Evolutionary conservation across 2,888 invertebrate species (phyloP), one percentile per base, ranked within the genome.

Genomic region (Cerceris ruficornis): DNA sequence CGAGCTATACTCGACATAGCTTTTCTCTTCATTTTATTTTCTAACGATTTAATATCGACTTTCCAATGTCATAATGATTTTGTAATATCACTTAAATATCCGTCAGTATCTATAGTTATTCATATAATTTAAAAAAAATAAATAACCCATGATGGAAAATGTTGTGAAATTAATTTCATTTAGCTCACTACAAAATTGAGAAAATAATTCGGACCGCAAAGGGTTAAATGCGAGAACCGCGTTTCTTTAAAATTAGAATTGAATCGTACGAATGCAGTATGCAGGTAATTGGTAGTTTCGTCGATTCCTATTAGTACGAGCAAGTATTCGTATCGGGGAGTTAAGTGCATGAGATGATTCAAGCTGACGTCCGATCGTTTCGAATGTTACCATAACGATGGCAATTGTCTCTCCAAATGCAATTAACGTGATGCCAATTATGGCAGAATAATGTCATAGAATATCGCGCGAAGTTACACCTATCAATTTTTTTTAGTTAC

Each of bases 311-410:
- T 76, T 69, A 79, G 68, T 57, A 62, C 59, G 54, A 49, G 50
- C 76, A 66, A 73, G 69, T 79, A 72, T 76, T 69, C 69, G 72
- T 69, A 64, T 61, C 54, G 42, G 65, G 72, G 58, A 72, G 72
- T 72, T 79, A 77, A 73, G 76, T 76, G 72, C 65, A 66, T 69
- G 54, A 59, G 76, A 79, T 77, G 69, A 79, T 79, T 69, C 72
- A 67, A 72, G 66, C 72, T 72, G 72, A 69, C 73, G 76, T 79
- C 76, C 69, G 69, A 49, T 43, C 69, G 60, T 57, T 52, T 50
- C 76, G 69, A 76, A 73, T 79, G 77, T 77, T 79, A 79, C 72
- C 69, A 72, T 79, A 76, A 79, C 78, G 78, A 76, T 72, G 75
- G 76, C 71, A 79, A 79, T 69, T 66, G 72, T 79, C 72, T 71